phyloP scores from a whole-genome alignment of 2,113 vertebrate genomes.

The Hypanus sabinus region DNA sequence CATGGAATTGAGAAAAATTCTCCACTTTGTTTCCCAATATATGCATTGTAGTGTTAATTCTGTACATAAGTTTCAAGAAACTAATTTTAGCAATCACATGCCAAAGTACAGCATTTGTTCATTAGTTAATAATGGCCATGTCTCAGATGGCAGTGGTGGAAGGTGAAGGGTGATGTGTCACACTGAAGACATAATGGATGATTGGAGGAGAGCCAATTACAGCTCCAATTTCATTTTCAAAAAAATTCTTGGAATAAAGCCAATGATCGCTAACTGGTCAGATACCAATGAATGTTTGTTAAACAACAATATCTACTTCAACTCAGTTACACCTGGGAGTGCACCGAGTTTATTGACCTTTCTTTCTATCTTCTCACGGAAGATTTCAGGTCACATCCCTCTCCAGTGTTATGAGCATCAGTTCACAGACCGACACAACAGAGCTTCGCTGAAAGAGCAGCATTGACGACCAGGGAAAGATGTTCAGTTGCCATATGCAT shows the following conservation, averaged over 20 bases:
- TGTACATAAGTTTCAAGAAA: background rate
- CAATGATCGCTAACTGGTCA: background rate
- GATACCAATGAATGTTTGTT: background rate
- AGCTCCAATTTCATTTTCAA: background rate
- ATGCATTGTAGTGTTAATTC: background rate
- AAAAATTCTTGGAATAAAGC: background rate
- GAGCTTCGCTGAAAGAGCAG: too few species aligned
- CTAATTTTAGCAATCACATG: background rate
- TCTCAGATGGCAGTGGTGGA: background rate
- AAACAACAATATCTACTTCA: background rate
- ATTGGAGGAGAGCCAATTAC: background rate
- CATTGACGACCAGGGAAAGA: too few species aligned
- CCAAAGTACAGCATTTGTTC: background rate
- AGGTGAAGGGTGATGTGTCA: background rate
- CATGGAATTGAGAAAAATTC: background rate
- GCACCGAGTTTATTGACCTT: background rate
- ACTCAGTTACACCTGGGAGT: background rate
- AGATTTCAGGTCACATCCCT: too few species aligned
- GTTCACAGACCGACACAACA: too few species aligned
- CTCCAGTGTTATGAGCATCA: too few species aligned
- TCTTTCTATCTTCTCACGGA: background rate
- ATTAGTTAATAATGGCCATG: background rate
- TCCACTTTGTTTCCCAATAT: background rate
- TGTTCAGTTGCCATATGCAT: too few species aligned
- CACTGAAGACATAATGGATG: constrained; percentile 1